Base-by-base conservation (phyloP, 2,888 invertebrate genomes). In the Eilema sororculum region DNA sequence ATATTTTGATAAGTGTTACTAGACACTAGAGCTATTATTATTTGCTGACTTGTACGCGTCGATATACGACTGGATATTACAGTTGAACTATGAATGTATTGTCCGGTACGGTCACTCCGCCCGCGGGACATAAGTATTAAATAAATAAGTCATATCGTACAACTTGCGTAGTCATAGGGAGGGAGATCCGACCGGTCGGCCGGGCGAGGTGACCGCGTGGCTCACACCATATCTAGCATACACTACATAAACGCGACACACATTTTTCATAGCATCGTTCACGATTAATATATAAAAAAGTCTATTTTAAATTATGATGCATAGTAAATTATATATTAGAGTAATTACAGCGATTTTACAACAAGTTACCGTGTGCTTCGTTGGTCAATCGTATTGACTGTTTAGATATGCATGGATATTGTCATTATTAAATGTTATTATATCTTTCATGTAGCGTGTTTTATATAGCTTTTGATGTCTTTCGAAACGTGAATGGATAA, bases 91-190 rank as follows among this genome's bases (percentile, higher is more conserved):
- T 75, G 69, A 75, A 69, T 72, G 72, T 81, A 52, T 61, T 68
- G 71, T 73, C 77, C 74, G 75, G 75, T 64, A 59, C 67, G 75
- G 52, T 56, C 52, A 28, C 61, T 59, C 16, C 78, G 73, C 68
- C 77, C 76, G 75, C 76, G 78, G 77, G 81, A 85, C 86, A 84
- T 87, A 84, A 85, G 79, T 88, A 86, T 86, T 83, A 82, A 76
- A 77, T 84, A 82, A 76, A 75, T 87, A 88, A 90, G 89, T 89
- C 82, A 86, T 86, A 86, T 88, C 87, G 91, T 90, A 89, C 90
- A 91, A 91, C 82, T 83, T 80, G 82, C 72, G 79, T 89, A 87
- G 90, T 89, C 88, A 87, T 84, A 79, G 84, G 82, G 75, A n/a
- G 81, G 75, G 73, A 79, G 75, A 73, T 28, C 74, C 71, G 33